Base-by-base conservation (phyloP, 2,888 invertebrate genomes). In the Cheilosia urbana region DNA sequence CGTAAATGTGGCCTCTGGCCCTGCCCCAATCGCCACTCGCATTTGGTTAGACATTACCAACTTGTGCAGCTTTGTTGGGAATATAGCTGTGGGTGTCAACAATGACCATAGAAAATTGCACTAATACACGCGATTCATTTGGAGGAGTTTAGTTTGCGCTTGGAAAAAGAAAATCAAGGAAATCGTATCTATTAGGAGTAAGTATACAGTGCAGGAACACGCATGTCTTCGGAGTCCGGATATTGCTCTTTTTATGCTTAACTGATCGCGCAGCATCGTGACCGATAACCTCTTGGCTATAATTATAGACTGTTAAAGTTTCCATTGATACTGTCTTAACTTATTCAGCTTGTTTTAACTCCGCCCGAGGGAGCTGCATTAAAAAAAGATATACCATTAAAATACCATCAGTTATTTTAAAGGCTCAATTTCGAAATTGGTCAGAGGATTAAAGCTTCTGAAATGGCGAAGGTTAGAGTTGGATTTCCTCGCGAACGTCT, bases 1-100 rank as follows among this genome's bases (percentile, higher is more conserved):
- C 69, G 71, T 79, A 65, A 75, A 65, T 73, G 51, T 84, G 68
- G 63, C 78, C 77, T 30, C 65, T 72, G 71, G 77, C 66, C 82
- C 71, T 76, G 65, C 45, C 62, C 40, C 62, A 60, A 63, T 76
- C 65, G 55, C 21, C 55, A 24, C 51, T 63, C 30, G 24, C 7
- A 42, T 21, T 57, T 27, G 15, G 42, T 49, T 57, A 42, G 53
- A 42, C 19, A 1, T 37, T 13, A 37, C n/a, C n/a, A n/a, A n/a
- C n/a, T n/a, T 13, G 37, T 62, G 53, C 60, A 27, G 63, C 42
- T 72, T 71, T 53, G 42, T 19, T 45, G 27, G 24, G 75, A 78
- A 73, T 58, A 51, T 63, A 19, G 58, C 71, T 63, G 75, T 84
- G 79, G 84, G 84, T 69, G 68, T 84, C 69, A 75, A 49, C 65